phyloP scores from a whole-genome alignment of 2,888 invertebrate species.

The Esperia sulphurella region DNA sequence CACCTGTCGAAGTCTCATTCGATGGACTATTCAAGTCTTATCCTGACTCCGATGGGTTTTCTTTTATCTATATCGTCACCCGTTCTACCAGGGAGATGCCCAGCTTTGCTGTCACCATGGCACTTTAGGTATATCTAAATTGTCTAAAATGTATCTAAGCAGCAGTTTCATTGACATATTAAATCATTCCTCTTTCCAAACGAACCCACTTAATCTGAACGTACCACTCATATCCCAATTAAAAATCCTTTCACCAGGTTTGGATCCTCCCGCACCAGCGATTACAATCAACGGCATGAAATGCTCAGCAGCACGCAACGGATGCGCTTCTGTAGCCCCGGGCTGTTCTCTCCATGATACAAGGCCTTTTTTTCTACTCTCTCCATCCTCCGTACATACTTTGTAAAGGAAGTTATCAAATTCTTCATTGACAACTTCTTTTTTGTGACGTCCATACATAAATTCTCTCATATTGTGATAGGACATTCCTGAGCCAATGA shows the following conservation, averaged over 20 bases:
- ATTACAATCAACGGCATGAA: slow-evolving; percentile 66
- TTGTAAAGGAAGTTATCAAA: slow-evolving; percentile 63
- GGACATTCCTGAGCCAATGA: slow-evolving; percentile 70
- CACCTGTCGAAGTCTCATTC: no score
- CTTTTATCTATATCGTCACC: no score
- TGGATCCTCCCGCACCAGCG: slow-evolving; percentile 60
- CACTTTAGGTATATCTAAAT: no score
- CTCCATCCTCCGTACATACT: slow-evolving; percentile 51
- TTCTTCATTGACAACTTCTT: slow-evolving; percentile 50
- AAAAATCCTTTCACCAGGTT: slow-evolving; percentile 54
- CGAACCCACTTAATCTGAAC: slow-evolving; percentile 60
- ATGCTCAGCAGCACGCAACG: slow-evolving; percentile 60
- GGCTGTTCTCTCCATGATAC: slow-evolving; percentile 50
- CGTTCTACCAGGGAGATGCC: no score
- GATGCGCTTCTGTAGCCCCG: slow-evolving; percentile 61
- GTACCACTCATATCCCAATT: slow-evolving; percentile 63
- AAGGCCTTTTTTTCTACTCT: slow-evolving; percentile 42
- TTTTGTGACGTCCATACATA: slow-evolving; percentile 27
- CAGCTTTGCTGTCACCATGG: no score
- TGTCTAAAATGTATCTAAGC: no score
- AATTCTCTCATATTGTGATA: slow-evolving; percentile 72
- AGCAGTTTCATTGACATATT: no score
- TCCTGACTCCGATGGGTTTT: no score
- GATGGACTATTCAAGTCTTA: no score
- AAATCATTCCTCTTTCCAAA: slow-evolving; percentile 46